Evolutionary conservation across 2,113 vertebrate species (phyloP), one percentile per base, ranked within the genome.

Genomic region (Hucho hucho): DNA sequence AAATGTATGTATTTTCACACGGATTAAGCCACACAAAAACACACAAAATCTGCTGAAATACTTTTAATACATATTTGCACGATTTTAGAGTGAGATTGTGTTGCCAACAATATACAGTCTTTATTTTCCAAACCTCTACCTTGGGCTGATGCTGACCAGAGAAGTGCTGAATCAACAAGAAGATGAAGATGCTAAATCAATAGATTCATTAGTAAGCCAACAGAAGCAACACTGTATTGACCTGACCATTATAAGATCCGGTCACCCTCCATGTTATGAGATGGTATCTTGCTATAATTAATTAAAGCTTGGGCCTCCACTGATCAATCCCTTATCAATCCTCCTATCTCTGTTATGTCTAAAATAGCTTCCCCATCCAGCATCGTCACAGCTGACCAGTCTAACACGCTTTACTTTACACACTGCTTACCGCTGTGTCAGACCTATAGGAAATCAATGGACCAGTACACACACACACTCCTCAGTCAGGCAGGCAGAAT

Each of bases 371-470:
- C 20, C 59, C 59, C 20, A 11, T 12, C 3, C 59, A 53, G 12
- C 49, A 18, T 53, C 16, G 14, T 43, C 37, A 43, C 37, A 43
- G 37, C 9, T 12, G 37, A 43, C 37, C 37, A 43, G 37, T 11
- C 49, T 53, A 18, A 53, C 14, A 53, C 3, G 49, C 49, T 53
- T 18, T 53, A 53, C 73, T 73, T 76, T 81, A 61, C 53, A 43
- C 61, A 29, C 64, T 0, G 56, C 64, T 74, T 65, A 11, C 70
- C 56, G 67, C 75, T 1, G 32, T 11, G 67, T 74, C 78, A 64
- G 65, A 13, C 37, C 49, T 78, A 82, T 70, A 74, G 82, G 70
- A 80, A 84, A 86, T 87, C 82, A 84, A 81, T 89, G 67, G 74
- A 9, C 77, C 14, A 25, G 37, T 18, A 1, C 66, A 43, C 69